phyloP scores from a whole-genome alignment of 2,888 invertebrate genomes.

The Drosophila borealis region DNA sequence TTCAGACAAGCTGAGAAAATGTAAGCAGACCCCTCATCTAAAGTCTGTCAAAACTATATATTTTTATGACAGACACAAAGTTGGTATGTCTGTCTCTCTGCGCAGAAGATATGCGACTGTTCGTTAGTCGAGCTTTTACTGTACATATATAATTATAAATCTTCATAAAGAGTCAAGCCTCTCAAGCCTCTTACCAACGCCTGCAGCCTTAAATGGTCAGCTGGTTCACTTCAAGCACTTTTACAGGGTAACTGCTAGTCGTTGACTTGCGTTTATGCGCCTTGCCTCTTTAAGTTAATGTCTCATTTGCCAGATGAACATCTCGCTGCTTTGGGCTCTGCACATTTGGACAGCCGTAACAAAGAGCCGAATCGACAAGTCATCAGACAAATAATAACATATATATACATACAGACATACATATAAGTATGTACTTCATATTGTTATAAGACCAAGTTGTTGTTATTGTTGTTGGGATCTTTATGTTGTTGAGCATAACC shows the following conservation, averaged over 20 bases:
- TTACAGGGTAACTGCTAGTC: slow-evolving; percentile 11
- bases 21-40: too few species aligned
- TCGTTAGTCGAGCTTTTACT: too few species aligned
- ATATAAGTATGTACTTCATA: slow-evolving; percentile 18
- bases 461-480: slow-evolving; percentile 24
- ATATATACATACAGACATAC: slow-evolving; percentile 24
- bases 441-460: slow-evolving; percentile 28
- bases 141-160: too few species aligned
- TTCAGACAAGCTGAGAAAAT: too few species aligned
- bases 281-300: slow-evolving; percentile 28
- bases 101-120: too few species aligned
- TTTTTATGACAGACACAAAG: too few species aligned
- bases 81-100: too few species aligned
- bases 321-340: slow-evolving; percentile 13
- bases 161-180: too few species aligned
- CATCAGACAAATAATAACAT: slow-evolving; percentile 49
- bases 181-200: too few species aligned
- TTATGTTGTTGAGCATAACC: slow-evolving; percentile 60
- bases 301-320: slow-evolving; percentile 65
- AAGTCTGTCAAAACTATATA: too few species aligned
- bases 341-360: slow-evolving; percentile 49
- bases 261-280: background rate
- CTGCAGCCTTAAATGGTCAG: too few species aligned
- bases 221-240: background rate
- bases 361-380: slow-evolving; percentile 34